These are phyloP conservation scores for Naso thynnoides DNA, from an alignment of 2,797 vertebrate genomes.

Conservation along the genomic window DNA sequence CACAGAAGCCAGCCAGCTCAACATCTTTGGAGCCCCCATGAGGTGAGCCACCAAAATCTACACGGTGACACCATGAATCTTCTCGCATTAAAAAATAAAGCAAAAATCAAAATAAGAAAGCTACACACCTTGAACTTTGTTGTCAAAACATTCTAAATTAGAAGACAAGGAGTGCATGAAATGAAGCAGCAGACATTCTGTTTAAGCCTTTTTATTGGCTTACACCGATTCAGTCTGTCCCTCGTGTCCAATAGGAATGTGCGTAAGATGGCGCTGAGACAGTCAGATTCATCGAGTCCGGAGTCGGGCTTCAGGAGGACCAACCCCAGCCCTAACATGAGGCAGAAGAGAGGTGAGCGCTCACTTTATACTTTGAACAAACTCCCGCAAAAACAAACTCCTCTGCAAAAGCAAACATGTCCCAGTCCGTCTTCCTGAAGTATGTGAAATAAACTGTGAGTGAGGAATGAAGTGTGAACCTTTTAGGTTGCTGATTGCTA, in stretches of 20 bases:
- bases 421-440: background rate
- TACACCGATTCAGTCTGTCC: background rate
- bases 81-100: background rate
- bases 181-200: background rate
- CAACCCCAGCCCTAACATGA: conserved; percentile 87
- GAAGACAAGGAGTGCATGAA: background rate
- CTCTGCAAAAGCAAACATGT: background rate
- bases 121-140: background rate
- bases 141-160: background rate
- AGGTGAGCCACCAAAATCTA: conserved; percentile 72
- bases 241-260: conserved; percentile 79
- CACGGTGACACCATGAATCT: background rate
- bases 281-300: conserved; percentile 89
- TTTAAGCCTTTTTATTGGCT: conserved; percentile 1
- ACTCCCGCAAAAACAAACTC: background rate
- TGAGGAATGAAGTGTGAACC: background rate
- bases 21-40: conserved; percentile 89
- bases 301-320: conserved; percentile 86
- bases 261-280: conserved; percentile 85
- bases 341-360: conserved; percentile 90
- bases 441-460: background rate
- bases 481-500: background rate
- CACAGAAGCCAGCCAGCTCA: conserved; percentile 92
- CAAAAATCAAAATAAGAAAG: background rate
- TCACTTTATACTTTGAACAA: background rate